Conservation (phyloP, 2,888 invertebrate genomes). For the Panopea generosa region DNA sequence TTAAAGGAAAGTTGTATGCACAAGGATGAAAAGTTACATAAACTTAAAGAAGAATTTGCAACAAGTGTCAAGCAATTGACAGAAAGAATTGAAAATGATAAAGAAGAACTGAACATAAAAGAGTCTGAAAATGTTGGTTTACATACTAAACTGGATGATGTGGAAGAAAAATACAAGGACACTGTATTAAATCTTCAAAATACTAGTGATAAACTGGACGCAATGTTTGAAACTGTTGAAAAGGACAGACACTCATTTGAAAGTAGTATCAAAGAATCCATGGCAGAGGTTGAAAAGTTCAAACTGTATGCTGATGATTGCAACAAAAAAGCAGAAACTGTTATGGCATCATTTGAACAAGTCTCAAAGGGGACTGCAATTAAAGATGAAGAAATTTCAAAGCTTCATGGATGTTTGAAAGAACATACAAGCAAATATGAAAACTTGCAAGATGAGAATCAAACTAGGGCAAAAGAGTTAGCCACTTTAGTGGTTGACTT, state of each 20-base stretch:
- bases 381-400: conserved; percentile 29
- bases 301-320: conserved; percentile 24
- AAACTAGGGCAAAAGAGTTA: conserved; percentile 22
- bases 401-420: conserved; percentile 20
- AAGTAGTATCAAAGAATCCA: conserved; percentile 15
- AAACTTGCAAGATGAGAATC: background rate
- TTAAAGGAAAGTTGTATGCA: too few relatives aligned
- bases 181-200: background rate
- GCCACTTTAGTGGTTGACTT: too few relatives aligned
- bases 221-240: conserved; percentile 20
- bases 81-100: too few relatives aligned
- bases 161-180: background rate
- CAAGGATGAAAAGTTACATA: too few relatives aligned
- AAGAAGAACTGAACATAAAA: too few relatives aligned
- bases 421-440: conserved; percentile 8
- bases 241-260: conserved; percentile 26
- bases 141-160: conserved; percentile 23
- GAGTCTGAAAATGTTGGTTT: too few relatives aligned
- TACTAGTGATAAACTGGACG: conserved; percentile 30
- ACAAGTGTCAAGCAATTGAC: too few relatives aligned
- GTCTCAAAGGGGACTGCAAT: conserved; percentile 26
- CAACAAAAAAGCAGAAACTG: conserved; percentile 21
- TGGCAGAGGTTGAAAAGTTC: conserved; percentile 25
- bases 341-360: conserved; percentile 13
- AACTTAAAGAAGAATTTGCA: too few relatives aligned